Base-by-base conservation (phyloP, 2,797 vertebrate genomes). In the Trichosurus vulpecula region DNA sequence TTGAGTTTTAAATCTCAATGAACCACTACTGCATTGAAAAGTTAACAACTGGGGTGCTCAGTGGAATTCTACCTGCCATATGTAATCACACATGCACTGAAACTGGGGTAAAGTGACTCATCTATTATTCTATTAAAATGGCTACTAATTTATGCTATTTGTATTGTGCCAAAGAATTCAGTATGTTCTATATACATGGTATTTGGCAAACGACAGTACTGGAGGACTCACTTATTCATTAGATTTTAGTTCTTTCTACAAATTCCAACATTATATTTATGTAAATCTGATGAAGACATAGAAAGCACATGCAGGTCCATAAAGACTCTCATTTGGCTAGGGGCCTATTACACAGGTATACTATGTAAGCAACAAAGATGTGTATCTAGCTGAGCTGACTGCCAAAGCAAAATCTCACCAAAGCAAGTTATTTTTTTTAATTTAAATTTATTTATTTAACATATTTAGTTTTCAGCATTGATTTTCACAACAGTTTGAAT, bases 401-500 rank as follows among this genome's bases (percentile, higher is more conserved):
- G n/a, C 57, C 53, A 95, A 95, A 94, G 31, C 35, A 81, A 96
- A 96, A 93, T 12, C 91, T 47, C 90, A 14, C 14, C 55, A 58
- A 58, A 31, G 30, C 0, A 30, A 58, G 30, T 31, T 58, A 58
- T 58, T 31, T 58, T 58, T n/a, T n/a, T n/a, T n/a, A n/a, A n/a
- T n/a, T n/a, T n/a, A n/a, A n/a, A n/a, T n/a, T n/a, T n/a, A n/a
- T n/a, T n/a, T n/a, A n/a, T n/a, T n/a, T n/a, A n/a, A n/a, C n/a
- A n/a, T n/a, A n/a, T n/a, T n/a, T n/a, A n/a, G n/a, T n/a, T n/a
- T n/a, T n/a, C n/a, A n/a, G n/a, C n/a, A n/a, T n/a, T n/a, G n/a
- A n/a, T n/a, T n/a, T n/a, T n/a, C n/a, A n/a, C n/a, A n/a, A n/a
- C n/a, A n/a, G n/a, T n/a, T n/a, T n/a, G n/a, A n/a, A n/a, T n/a